phyloP scores from a whole-genome alignment of 2,113 vertebrate species.

The Sapajus apella region DNA sequence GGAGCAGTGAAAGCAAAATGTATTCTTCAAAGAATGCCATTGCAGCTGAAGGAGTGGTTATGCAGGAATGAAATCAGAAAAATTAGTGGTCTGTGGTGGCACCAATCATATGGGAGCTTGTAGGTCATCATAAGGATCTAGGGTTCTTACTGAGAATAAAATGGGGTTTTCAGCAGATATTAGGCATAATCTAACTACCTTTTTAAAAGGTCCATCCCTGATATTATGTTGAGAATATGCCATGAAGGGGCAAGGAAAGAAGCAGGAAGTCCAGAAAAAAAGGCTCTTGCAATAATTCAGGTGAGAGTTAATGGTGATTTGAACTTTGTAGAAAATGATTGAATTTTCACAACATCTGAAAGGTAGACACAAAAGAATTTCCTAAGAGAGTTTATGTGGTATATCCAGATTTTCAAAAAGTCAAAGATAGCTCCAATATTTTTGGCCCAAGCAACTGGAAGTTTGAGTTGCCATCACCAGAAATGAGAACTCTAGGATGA shows the following conservation, averaged over 20 bases:
- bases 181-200: neutral
- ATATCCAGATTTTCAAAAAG: neutral
- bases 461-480: neutral
- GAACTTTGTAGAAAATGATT: neutral
- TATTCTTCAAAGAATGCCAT: neutral
- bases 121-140: neutral
- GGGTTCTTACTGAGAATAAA: neutral
- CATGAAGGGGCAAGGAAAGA: neutral
- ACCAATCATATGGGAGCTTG: neutral
- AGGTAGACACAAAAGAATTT: neutral
- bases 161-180: neutral
- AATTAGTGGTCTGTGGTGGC: neutral
- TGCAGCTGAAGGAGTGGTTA: neutral
- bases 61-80: neutral
- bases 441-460: neutral
- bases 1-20: neutral
- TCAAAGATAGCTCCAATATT: neutral
- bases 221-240: neutral
- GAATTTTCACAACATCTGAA: neutral
- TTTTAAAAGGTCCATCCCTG: neutral
- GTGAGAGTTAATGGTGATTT: neutral
- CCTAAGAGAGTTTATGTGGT: neutral
- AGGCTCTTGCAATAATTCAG: neutral
- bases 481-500: neutral
- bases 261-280: neutral